Conservation (phyloP, 2,888 invertebrate species). For the Tetragonula carbonaria region DNA sequence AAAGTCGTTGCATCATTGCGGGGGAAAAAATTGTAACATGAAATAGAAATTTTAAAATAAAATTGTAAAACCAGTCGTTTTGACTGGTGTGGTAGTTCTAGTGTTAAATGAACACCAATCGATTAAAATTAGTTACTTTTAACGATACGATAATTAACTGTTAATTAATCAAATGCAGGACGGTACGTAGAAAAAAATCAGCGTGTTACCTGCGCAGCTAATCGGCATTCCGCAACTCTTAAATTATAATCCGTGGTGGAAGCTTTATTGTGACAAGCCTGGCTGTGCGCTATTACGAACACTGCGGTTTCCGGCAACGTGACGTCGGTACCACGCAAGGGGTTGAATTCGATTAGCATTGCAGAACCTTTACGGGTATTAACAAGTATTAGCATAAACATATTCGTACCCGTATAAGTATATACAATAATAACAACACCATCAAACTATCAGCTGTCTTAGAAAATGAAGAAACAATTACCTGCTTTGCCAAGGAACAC, state of each 20-base stretch:
- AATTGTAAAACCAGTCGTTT: too few species aligned
- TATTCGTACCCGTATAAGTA: neutral
- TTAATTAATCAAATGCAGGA: neutral
- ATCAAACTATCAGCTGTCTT: neutral
- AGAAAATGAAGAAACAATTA: conserved; percentile 65
- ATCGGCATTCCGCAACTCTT: conserved; percentile 96
- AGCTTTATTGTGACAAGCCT: conserved; percentile 96
- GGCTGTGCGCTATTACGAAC: conserved; percentile 97
- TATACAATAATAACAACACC: neutral
- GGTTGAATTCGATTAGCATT: conserved; percentile 97
- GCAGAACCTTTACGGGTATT: conserved; percentile 87
- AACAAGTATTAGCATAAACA: neutral
- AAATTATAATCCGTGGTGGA: conserved; percentile 96
- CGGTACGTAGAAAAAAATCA: neutral
- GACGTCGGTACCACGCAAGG: conserved; percentile 91
- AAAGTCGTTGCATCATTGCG: too few species aligned
- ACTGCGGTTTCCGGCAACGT: conserved; percentile 91
- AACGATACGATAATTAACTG: neutral
- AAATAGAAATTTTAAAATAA: too few species aligned
- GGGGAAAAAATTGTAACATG: too few species aligned
- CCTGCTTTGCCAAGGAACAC: conserved; percentile 94
- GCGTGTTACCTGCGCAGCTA: conserved; percentile 91
- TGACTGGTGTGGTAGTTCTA: too few species aligned
- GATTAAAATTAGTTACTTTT: neutral
- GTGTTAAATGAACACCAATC: too few species aligned